A percentile compares a stretch with the other conserved stretches of the same genome.
These are phyloP conservation scores for Hapalemur alaotrensis DNA, from an alignment of 2,797 vertebrate genomes.

Conservation along the genomic window DNA sequence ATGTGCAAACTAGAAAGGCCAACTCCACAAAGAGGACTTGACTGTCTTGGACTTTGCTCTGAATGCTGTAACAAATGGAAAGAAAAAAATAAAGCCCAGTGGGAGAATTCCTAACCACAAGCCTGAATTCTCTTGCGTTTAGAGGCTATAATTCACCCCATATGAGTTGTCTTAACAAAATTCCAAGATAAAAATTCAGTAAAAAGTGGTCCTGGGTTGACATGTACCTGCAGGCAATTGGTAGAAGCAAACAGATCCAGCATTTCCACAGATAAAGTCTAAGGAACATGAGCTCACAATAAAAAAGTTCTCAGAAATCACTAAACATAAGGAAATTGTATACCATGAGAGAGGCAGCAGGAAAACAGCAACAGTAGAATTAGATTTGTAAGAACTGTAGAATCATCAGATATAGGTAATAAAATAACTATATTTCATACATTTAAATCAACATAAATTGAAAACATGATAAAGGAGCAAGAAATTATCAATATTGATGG, in stretches of 20 bases:
- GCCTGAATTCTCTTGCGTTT: neutral
- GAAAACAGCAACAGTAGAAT: neutral
- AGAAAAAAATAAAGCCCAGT: no score
- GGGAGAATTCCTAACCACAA: neutral
- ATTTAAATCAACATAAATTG: neutral
- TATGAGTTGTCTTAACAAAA: neutral
- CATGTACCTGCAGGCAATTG: neutral
- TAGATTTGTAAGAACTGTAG: neutral
- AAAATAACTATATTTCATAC: neutral
- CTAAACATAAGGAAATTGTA: neutral
- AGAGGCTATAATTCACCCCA: neutral
- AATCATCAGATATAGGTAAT: neutral
- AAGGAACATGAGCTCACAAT: neutral
- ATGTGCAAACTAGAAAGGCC: neutral
- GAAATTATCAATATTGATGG: neutral
- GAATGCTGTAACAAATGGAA: neutral
- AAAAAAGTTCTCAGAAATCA: neutral
- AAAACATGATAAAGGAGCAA: neutral
- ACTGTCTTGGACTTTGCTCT: neutral
- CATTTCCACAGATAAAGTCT: neutral
- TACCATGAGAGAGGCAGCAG: neutral
- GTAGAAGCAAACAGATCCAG: neutral
- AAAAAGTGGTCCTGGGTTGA: neutral
- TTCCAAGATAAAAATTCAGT: neutral
- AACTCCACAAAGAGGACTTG: neutral